Evolutionary conservation across 2,797 vertebrate species (phyloP), one percentile per base, ranked within the genome.

Genomic region (Pyrocephalus nanus): DNA sequence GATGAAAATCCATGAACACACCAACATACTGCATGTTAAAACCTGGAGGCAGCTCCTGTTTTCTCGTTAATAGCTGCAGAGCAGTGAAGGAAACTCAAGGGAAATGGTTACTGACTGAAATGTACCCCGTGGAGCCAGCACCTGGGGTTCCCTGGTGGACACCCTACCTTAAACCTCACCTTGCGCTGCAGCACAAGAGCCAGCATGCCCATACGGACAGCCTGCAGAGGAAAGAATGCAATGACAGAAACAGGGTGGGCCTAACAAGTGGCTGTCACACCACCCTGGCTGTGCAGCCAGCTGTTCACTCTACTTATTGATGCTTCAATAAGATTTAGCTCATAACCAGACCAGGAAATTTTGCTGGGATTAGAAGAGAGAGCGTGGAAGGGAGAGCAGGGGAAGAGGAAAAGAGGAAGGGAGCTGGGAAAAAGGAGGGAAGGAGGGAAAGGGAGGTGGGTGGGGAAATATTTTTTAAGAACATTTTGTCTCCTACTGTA

Each of bases 361-460:
- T 62, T 87, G 25, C 70, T 84, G 21, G 19, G 9, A 75, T 8
- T 6, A 0, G 20, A 7, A 54, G 21, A 48, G 8, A n/a, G 11
- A 65, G 17, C 8, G 30, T 12, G 23, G 11, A 76, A 50, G 22
- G 69, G 12, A 34, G 42, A 69, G 15, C 32, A 27, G 17, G 22
- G 6, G 15, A 54, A 21, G 2, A 15, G 1, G 11, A 36, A 45
- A 58, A 48, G 22, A 43, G 71, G 30, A 80, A 18, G 14, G 12
- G 25, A 65, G 29, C 12, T 0, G 0, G 42, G 18, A 75, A 48
- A 71, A 17, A 47, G 16, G 6, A 83, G 19, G 4, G 32, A 13
- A 55, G 7, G 30, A 25, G 6, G 6, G 23, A 18, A 32, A 47
- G 25, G 61, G 23, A 57, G 9, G 11, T 9, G 60, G 12, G 1